Evolutionary conservation across 2,113 vertebrate species (phyloP).

Genomic region (Psilopsiagon aurifrons): DNA sequence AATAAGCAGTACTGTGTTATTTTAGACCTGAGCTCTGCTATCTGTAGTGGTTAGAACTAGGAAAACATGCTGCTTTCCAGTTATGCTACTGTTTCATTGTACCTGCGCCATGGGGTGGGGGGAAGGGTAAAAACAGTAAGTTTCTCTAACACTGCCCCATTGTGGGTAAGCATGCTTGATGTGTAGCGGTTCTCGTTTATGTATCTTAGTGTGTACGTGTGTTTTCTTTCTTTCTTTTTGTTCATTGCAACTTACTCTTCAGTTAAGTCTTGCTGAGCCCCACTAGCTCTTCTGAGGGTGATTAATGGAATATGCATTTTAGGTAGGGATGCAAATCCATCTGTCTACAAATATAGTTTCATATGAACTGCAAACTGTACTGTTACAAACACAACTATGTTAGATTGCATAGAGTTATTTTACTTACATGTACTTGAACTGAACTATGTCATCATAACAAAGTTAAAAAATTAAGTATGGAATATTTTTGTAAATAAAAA

Average conservation of each 20-base stretch:
- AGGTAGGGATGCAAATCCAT: conserved; percentile 70
- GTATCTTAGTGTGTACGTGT: conserved; percentile 62
- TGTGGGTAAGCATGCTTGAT: conserved; percentile 72
- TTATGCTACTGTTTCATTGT: conserved; percentile 71
- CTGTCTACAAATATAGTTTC: conserved; percentile 76
- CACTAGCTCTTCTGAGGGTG: conserved; percentile 74
- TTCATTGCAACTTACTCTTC: conserved; percentile 56
- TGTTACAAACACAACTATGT: conserved; percentile 74
- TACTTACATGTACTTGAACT: conserved; percentile 79
- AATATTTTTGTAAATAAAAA: conserved; percentile 87
- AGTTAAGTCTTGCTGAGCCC: conserved; percentile 71
- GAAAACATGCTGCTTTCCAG: conserved; percentile 73
- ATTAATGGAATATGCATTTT: conserved; percentile 77
- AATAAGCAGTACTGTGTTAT: conserved; percentile 72
- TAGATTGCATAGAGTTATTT: conserved; percentile 79
- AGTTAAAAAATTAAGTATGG: conserved; percentile 76
- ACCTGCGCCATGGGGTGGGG: conserved; percentile 47
- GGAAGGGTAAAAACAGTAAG: background rate
- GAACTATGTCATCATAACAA: conserved; percentile 75
- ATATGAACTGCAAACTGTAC: conserved; percentile 70
- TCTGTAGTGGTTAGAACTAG: conserved; percentile 70
- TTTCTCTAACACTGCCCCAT: conserved; percentile 62
- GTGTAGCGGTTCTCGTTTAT: conserved; percentile 57
- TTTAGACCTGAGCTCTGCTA: conserved; percentile 70
- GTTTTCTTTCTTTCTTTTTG: conserved; percentile 55